Conservation (phyloP, 2,888 invertebrate genomes). For the Pachycephus smyrnensis region DNA sequence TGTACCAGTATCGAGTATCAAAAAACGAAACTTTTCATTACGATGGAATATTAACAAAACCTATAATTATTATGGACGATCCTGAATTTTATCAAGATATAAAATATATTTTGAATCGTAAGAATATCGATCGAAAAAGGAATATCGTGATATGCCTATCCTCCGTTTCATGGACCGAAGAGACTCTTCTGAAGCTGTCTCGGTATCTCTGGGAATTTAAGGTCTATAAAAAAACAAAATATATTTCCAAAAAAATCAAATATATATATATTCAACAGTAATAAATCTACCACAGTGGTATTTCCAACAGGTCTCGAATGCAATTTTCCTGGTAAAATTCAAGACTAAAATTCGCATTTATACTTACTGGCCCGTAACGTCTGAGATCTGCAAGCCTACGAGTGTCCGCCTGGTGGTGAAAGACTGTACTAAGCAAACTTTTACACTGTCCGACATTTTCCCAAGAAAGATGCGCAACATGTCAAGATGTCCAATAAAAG, state of each 20-base stretch:
- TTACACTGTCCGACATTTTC: neutral
- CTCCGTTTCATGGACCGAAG: constrained; percentile 3
- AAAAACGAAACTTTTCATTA: neutral
- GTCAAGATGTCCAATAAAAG: neutral
- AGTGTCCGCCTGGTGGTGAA: constrained; percentile 5
- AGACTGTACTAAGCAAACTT: constrained; percentile 1
- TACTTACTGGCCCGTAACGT: constrained; percentile 4
- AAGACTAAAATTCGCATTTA: neutral
- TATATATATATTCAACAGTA: too few species aligned
- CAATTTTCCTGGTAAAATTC: too few species aligned
- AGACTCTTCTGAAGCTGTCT: neutral
- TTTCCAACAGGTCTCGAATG: too few species aligned
- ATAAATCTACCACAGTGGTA: too few species aligned
- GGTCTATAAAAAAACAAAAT: too few species aligned
- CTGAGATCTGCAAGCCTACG: constrained; percentile 3
- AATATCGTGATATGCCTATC: constrained; percentile 13
- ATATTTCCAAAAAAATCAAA: too few species aligned
- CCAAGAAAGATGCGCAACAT: constrained; percentile 9
- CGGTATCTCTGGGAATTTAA: too few species aligned
- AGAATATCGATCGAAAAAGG: constrained; percentile 7
- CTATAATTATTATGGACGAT: constrained; percentile 6
- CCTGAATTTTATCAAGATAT: neutral
- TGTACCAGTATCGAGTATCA: neutral
- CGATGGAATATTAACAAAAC: neutral
- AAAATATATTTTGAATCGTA: neutral